Conservation (phyloP, 2,888 invertebrate genomes). For the Teinopalpus imperialis region DNA sequence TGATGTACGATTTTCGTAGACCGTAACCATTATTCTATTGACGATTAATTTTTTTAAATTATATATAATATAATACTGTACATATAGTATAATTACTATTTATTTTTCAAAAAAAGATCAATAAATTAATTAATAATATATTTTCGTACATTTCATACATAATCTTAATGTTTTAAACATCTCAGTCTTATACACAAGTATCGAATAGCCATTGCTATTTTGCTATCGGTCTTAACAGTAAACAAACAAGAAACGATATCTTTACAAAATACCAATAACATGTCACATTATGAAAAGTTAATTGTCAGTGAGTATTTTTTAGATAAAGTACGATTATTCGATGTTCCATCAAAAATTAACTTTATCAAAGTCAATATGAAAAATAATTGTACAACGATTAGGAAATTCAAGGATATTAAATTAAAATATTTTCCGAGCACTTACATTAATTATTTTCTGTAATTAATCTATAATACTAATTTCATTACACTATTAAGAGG, state of each 20-base stretch:
- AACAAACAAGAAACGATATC: background rate
- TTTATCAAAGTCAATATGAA: too few species aligned
- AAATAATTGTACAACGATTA: too few species aligned
- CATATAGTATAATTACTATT: too few species aligned
- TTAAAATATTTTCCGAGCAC: too few species aligned
- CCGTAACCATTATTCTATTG: too few species aligned
- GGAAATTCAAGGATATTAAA: too few species aligned
- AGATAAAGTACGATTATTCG: too few species aligned
- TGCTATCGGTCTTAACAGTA: background rate
- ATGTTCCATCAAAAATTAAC: too few species aligned
- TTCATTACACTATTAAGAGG: background rate
- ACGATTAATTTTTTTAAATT: too few species aligned
- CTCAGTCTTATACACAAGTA: constrained; percentile 23
- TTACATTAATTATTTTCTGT: constrained; percentile 12
- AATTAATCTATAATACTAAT: constrained; percentile 27
- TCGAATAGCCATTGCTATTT: background rate
- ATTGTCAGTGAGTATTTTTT: too few species aligned
- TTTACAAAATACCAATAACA: background rate
- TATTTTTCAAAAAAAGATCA: background rate
- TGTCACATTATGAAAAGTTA: background rate
- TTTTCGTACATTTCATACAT: constrained; percentile 12
- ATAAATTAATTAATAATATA: constrained; percentile 12
- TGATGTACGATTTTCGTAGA: too few species aligned
- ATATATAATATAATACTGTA: too few species aligned
- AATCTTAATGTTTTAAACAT: constrained; percentile 23